Evolutionary conservation across 2,797 vertebrate species (phyloP), one percentile per base, ranked within the genome.

Genomic region (Scomberomorus guttatus): DNA sequence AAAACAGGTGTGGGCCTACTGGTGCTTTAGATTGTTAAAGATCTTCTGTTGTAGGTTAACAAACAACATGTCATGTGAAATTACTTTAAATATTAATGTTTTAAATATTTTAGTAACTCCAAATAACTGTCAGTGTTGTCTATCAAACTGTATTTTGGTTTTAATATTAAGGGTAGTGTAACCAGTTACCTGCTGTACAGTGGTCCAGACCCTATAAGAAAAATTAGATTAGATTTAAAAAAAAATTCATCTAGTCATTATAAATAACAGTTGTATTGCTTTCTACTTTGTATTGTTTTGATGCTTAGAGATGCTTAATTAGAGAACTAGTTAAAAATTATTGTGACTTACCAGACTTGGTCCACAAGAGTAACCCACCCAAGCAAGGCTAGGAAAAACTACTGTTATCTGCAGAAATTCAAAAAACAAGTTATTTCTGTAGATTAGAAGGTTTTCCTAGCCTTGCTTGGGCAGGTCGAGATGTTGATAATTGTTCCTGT

Each of bases 341-440:
- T 18, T 24, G 2, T 27, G 24, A 48, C 62, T 65, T 51, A 65
- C 63, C 29, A 17, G n/a, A 17, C 2, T 17, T 12, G 22, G 32
- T 51, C 46, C 1, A 0, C 3, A 7, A 5, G 1, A 2, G 9
- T 18, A 0, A 1, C 5, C 10, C 3, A 15, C 15, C 29, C 46
- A 20, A 37, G 29, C 63, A 37, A 48, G 29, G 48, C n/a, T n/a
- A 17, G 63, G 2, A 20, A 37, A 54, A 39, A 8, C 17, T 29
- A 4, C n/a, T n/a, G 14, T 48, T 27, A 1, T 46, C 4, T 12
- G 7, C 13, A 37, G 11, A 37, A 37, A 37, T 2, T 10, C 10
- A 37, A 11, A 10, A 37, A 9, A 32, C 29, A 32, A 32, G 29
- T 32, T 32, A 1, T 32, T 11, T 37, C 37, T 12, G 37, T 37